Conservation (phyloP, 2,888 invertebrate genomes). For the Drosophila nr. medialis region DNA sequence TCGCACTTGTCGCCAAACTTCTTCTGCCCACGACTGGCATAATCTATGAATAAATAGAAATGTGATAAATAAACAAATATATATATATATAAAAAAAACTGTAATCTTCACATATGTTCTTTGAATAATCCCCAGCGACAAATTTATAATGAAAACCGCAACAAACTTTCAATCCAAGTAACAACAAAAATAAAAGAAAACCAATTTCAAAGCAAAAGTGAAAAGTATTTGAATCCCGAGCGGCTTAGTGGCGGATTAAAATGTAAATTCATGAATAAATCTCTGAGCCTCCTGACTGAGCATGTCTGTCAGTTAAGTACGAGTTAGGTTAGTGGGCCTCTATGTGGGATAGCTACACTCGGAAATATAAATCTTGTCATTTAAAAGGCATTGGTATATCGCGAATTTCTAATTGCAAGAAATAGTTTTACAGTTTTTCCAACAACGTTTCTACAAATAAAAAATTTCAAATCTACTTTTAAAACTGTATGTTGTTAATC, state of each 20-base stretch:
- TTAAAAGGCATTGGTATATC: neutral
- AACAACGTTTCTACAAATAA: neutral
- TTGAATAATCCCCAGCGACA: conserved; percentile 65
- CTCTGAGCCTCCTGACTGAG: conserved; percentile 34
- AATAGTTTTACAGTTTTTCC: neutral
- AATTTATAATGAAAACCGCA: conserved; percentile 70
- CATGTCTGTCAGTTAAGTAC: conserved; percentile 44
- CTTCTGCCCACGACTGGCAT: conserved; percentile 87
- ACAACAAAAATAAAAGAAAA: conserved; percentile 24
- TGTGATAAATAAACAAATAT: neutral
- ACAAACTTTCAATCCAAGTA: conserved; percentile 61
- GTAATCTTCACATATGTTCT: conserved; percentile 46
- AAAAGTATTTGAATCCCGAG: conserved; percentile 68
- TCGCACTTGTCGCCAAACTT: conserved; percentile 92
- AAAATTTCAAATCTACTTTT: neutral
- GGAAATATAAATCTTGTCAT: neutral
- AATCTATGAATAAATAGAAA: conserved; percentile 82
- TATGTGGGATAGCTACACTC: neutral
- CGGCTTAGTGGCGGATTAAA: conserved; percentile 75
- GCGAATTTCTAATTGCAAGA: neutral
- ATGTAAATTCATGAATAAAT: conserved; percentile 74
- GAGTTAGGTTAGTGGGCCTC: neutral
- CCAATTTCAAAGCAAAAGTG: conserved; percentile 42
- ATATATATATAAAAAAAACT: neutral
- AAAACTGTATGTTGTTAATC: neutral